A percentile compares a stretch with the other conserved stretches of the same genome.
phyloP scores from a whole-genome alignment of 2,113 vertebrate genomes.

The Muntiacus muntjak region DNA sequence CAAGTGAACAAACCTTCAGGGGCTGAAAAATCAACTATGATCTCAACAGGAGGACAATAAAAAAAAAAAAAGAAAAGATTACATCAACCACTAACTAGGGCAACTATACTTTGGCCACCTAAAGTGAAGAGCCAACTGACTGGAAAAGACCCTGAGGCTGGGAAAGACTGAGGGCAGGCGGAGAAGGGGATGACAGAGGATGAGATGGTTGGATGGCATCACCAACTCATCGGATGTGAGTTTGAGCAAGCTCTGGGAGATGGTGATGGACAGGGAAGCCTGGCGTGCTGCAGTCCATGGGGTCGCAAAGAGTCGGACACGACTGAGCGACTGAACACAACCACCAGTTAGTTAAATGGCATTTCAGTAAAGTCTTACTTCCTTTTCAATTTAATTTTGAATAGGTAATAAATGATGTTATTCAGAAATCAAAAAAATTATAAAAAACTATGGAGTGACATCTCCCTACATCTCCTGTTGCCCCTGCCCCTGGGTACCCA shows the following conservation, averaged over 20 bases:
- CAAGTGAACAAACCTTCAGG: constrained; percentile 64
- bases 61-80: background rate
- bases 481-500: rapidly evolving
- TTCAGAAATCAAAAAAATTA: background rate
- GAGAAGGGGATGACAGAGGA: background rate
- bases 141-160: background rate
- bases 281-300: background rate
- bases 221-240: rapidly evolving
- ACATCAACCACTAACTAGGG: background rate
- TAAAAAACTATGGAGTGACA: rapidly evolving
- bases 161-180: background rate
- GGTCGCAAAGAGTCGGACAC: background rate
- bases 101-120: rapidly evolving
- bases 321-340: background rate
- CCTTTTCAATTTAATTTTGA: background rate
- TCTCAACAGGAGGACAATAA: background rate
- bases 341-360: rapidly evolving
- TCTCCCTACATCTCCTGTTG: rapidly evolving
- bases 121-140: rapidly evolving
- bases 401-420: background rate
- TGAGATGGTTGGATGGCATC: background rate
- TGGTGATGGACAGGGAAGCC: background rate
- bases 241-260: background rate
- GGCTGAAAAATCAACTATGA: background rate
- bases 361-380: rapidly evolving